Percentiles rank a stretch among this genome's conserved stretches.
phyloP scores from a whole-genome alignment of 2,797 vertebrate genomes.

The Platyrinchus mystaceus region DNA sequence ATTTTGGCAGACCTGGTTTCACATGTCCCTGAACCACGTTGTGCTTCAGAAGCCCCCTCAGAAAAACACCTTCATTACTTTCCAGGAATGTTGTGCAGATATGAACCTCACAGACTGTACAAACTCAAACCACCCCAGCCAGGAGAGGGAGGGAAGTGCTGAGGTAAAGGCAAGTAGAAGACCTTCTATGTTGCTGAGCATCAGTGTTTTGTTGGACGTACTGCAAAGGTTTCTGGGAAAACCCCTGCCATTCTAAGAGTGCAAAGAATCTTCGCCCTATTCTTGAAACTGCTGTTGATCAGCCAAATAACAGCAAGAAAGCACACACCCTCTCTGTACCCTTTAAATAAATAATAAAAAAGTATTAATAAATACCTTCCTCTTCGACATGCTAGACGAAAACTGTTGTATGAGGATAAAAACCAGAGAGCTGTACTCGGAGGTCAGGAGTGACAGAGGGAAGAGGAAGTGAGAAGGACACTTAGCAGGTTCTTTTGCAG shows the following conservation, averaged over 20 bases:
- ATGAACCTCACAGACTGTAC: not conserved
- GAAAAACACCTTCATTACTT: not conserved
- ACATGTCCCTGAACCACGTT: not conserved
- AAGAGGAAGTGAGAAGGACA: not conserved
- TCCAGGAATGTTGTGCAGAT: not conserved
- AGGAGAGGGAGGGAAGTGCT: not conserved
- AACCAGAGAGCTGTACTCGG: not conserved
- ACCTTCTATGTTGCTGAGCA: not conserved
- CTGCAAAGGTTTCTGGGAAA: not conserved
- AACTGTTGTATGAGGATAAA: not conserved
- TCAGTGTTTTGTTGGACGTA: accelerated
- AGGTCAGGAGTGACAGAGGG: not conserved
- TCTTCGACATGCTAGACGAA: not conserved
- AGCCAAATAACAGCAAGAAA: not conserved
- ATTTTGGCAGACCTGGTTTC: not conserved
- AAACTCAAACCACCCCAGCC: not conserved
- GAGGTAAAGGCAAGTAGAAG: not conserved
- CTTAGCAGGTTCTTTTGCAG: not conserved
- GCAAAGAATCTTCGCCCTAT: not conserved
- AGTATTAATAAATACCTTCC: not conserved
- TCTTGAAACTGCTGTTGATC: not conserved
- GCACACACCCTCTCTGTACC: not conserved
- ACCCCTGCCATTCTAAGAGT: not conserved
- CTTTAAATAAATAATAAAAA: not conserved
- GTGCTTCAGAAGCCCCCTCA: not conserved